Conservation (phyloP, 2,113 vertebrate genomes). For the Telmatochromis sp. region DNA sequence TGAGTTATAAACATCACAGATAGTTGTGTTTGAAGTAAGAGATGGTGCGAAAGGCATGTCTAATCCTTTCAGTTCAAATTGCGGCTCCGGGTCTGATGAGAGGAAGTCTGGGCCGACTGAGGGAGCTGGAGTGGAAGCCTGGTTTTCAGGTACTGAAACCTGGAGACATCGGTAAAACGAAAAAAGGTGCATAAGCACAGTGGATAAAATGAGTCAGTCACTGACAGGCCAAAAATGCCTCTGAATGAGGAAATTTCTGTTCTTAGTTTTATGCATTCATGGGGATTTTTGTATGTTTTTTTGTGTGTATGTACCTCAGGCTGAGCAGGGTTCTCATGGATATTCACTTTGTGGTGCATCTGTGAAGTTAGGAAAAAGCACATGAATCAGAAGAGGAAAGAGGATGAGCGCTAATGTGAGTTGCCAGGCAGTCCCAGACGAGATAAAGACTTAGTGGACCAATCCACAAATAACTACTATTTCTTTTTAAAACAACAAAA, state of each 20-base stretch:
- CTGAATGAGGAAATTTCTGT: neutral
- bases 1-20: conserved; percentile 18
- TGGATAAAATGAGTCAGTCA: neutral
- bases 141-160: neutral
- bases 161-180: neutral
- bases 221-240: neutral
- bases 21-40: neutral
- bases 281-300: neutral
- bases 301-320: neutral
- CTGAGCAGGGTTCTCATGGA: neutral
- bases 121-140: neutral
- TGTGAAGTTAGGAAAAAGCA: neutral
- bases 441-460: neutral
- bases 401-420: neutral
- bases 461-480: neutral
- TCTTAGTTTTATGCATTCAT: neutral
- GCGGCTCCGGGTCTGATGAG: neutral
- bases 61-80: conserved; percentile 11
- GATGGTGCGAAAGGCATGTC: neutral
- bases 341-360: neutral
- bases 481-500: neutral
- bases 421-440: neutral
- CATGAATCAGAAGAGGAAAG: neutral
- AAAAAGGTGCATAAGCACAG: neutral
- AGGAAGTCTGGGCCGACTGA: neutral